A percentile compares a stretch with the other conserved stretches of the same genome.
phyloP scores from a whole-genome alignment of 1,140 invertebrate species.

The Cylas formicarius region DNA sequence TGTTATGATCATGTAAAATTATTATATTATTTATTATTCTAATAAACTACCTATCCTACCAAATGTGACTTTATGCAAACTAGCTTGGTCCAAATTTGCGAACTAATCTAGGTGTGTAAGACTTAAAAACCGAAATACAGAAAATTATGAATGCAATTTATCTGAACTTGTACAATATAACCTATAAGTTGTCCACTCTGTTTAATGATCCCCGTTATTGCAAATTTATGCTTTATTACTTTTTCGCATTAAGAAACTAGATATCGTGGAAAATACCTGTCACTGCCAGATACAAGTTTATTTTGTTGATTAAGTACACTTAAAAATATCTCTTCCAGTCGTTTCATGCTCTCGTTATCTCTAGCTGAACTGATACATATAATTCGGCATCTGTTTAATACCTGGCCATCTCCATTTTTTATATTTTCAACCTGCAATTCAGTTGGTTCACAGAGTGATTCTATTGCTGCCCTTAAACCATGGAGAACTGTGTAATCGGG shows the following conservation, averaged over 20 bases:
- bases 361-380: constrained; percentile 83
- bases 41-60: too few species aligned
- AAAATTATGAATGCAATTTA: too few species aligned
- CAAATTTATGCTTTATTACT: too few species aligned
- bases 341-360: constrained; percentile 74
- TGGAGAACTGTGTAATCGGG: constrained; percentile 70
- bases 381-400: constrained; percentile 49
- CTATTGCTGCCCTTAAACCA: constrained; percentile 79
- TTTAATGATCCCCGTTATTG: too few species aligned
- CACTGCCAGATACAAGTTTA: constrained; percentile 50
- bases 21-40: too few species aligned
- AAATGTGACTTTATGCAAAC: too few species aligned
- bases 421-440: constrained; percentile 53
- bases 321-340: constrained; percentile 76
- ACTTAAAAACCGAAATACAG: too few species aligned
- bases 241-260: constrained; percentile 3
- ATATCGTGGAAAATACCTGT: constrained; percentile 12
- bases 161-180: too few species aligned
- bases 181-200: too few species aligned
- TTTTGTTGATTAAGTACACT: constrained; percentile 74
- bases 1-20: too few species aligned
- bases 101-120: too few species aligned
- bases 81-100: too few species aligned
- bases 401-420: constrained; percentile 18
- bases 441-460: constrained; percentile 74